Conservation (phyloP, 1,140 invertebrate species). For the Chlorops oryzae region DNA sequence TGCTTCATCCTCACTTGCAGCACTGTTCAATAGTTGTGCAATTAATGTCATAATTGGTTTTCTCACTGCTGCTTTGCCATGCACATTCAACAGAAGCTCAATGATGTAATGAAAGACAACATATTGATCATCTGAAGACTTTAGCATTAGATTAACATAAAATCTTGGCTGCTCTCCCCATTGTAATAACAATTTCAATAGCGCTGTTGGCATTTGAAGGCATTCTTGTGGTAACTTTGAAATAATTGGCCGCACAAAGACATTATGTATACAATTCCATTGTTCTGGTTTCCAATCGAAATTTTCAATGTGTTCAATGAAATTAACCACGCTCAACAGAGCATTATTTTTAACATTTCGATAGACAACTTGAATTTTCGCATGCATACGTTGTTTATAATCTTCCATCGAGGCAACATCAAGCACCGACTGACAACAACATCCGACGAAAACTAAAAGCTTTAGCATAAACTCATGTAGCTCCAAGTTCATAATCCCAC, state of each 20-base stretch:
- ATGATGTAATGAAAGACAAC: constrained; percentile 53
- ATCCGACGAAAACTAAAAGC: constrained; percentile 64
- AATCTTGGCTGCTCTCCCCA: constrained; percentile 56
- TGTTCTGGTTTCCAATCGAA: constrained; percentile 67
- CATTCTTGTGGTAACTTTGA: constrained; percentile 72
- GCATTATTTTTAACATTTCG: constrained; percentile 60
- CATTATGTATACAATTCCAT: constrained; percentile 68
- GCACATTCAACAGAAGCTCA: constrained; percentile 60
- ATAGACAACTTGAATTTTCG: constrained; percentile 50
- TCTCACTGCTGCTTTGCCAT: constrained; percentile 60
- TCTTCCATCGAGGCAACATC: too few species aligned
- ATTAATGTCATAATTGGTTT: constrained; percentile 71
- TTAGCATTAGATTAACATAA: constrained; percentile 21
- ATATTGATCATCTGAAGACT: constrained; percentile 33
- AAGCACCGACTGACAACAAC: constrained; percentile 58
- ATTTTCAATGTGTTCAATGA: constrained; percentile 74
- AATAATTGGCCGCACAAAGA: constrained; percentile 75
- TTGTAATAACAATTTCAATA: constrained; percentile 68
- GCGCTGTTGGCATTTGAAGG: constrained; percentile 72
- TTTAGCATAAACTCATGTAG: constrained; percentile 66
- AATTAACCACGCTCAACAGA: constrained; percentile 58
- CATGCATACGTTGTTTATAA: constrained; percentile 49
- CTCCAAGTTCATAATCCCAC: constrained; percentile 61
- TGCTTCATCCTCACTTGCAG: constrained; percentile 53
- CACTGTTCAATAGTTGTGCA: constrained; percentile 71